These are phyloP conservation scores for Saguinus imperator DNA, from an alignment of 2,113 vertebrate species.

Conservation along the genomic window DNA sequence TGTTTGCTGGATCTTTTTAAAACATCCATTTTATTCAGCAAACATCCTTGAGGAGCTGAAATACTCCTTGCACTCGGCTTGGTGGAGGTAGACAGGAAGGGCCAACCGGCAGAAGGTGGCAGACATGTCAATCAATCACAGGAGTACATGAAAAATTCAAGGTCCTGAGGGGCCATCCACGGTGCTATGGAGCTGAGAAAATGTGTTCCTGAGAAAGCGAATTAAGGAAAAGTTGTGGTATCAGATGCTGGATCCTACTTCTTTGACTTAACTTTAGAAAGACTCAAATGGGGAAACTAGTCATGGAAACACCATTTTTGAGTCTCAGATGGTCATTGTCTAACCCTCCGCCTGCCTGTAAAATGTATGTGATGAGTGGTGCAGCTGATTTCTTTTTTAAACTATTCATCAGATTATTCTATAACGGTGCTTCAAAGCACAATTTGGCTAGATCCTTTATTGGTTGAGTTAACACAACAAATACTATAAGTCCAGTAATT, in stretches of 20 bases:
- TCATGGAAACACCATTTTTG: neutral
- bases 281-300: too few relatives aligned
- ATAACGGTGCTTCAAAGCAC: conserved; percentile 61
- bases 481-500: conserved; percentile 86
- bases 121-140: rapidly evolving
- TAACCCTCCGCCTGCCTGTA: conserved; percentile 40
- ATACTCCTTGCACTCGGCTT: rapidly evolving
- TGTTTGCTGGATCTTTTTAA: neutral
- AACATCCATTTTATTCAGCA: neutral
- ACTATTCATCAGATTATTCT: conserved; percentile 65
- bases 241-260: neutral
- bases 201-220: too few relatives aligned
- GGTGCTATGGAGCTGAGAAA: rapidly evolving
- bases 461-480: conserved; percentile 87
- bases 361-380: neutral
- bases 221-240: neutral
- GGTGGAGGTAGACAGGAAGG: rapidly evolving
- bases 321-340: too few relatives aligned
- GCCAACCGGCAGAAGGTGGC: rapidly evolving
- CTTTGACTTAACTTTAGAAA: neutral
- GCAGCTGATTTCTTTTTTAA: conserved; percentile 67
- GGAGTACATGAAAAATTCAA: rapidly evolving
- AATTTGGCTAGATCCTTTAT: conserved; percentile 78
- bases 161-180: rapidly evolving
- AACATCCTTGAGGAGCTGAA: rapidly evolving